A percentile compares a stretch with the other conserved stretches of the same genome.
Conservation (phyloP, 2,888 invertebrate genomes). For the Pheosia gnoma region DNA sequence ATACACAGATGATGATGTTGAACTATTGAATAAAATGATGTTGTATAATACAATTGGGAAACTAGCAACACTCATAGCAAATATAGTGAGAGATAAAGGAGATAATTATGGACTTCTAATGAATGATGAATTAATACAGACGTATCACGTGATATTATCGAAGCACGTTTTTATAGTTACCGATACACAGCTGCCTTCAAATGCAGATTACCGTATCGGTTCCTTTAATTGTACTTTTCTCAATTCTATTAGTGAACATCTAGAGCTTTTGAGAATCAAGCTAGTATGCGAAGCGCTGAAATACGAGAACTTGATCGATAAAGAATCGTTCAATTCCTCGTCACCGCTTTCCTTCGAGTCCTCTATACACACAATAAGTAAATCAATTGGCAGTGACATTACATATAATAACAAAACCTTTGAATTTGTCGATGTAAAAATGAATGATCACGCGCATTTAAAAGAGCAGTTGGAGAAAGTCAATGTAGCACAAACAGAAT, state of each 20-base stretch:
- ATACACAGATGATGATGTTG: conserved; percentile 14
- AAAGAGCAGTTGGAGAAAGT: no score
- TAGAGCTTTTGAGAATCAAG: conserved; percentile 16
- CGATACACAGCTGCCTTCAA: conserved; percentile 9
- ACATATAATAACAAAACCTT: no score
- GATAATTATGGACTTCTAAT: conserved; percentile 11
- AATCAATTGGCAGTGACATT: not conserved
- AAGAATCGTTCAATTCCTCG: not conserved
- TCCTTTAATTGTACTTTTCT: conserved; percentile 24
- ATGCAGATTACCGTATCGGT: conserved; percentile 11
- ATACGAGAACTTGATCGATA: not conserved
- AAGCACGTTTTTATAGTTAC: conserved; percentile 17
- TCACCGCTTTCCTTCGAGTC: not conserved
- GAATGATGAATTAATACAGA: conserved; percentile 22
- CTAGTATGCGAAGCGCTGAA: conserved; percentile 18
- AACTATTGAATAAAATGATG: conserved; percentile 18
- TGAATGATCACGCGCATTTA: no score
- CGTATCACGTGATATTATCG: conserved; percentile 26
- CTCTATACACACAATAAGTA: not conserved
- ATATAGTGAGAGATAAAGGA: conserved; percentile 12
- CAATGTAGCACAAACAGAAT: no score
- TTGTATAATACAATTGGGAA: conserved; percentile 16
- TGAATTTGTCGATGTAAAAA: no score
- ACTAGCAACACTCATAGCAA: conserved; percentile 16
- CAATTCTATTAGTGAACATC: conserved; percentile 12